Base-by-base conservation (phyloP, 2,888 invertebrate genomes). In the Ditula angustiorana region DNA sequence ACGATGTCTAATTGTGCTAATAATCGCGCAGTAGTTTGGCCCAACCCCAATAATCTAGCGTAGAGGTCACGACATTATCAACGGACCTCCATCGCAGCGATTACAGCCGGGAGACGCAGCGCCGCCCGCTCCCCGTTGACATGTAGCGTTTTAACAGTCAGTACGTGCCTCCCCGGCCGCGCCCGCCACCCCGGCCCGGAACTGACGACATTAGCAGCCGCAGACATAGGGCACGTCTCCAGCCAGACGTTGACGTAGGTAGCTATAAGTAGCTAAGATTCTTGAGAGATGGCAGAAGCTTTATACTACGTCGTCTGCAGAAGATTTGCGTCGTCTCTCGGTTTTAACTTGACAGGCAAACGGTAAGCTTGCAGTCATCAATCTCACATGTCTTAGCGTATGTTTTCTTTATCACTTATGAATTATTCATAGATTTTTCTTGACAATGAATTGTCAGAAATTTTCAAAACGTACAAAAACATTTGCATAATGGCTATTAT, bases 201-300 rank as follows among this genome's bases (percentile, higher is more conserved):
- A 79, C 87, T 88, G 92, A 88, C 90, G 92, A 92, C 91, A 90
- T 92, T 92, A 92, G 89, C 89, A 87, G 88, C 90, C 90, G 86
- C 91, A 90, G 91, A 91, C 91, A 86, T 86, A 87, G 86, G 87
- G 88, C 89, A 89, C 86, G 87, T 86, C 81, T 72, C 80, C 84
- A 78, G 81, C 85, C 84, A 85, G 85, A 85, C 87, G 87, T 81
- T 85, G 83, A 85, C 85, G 79, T 86, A 87, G 76, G 78, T 80
- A 83, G 77, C 80, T 83, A 78, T 75, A n/a, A n/a, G n/a, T n/a
- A 79, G 74, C 75, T 76, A 77, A 73, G 49, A 62, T 57, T 56
- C 62, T 41, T 23, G 62, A 35, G 49, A 56, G 47, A 55, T 63
- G 49, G 46, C 57, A 56, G 37, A 28, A 28, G 37, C 62, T 49